These are phyloP conservation scores for Acanthosoma haemorrhoidale DNA, from an alignment of 2,888 invertebrate genomes.

Conservation along the genomic window DNA sequence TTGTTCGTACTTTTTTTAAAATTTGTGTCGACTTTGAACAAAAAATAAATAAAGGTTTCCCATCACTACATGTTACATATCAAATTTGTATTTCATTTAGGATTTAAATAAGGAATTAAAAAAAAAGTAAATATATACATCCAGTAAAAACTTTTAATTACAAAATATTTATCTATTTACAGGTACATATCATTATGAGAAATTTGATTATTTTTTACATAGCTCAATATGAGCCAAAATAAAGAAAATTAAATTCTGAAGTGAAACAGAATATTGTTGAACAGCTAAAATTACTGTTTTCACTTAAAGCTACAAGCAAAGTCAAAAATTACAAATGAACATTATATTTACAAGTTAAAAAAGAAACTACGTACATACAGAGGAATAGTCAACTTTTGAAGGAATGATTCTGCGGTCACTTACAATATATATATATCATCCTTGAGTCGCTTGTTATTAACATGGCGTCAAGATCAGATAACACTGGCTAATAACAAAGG, in stretches of 20 bases:
- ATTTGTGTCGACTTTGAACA: no score
- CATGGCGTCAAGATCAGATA: no score
- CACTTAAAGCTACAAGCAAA: slow-evolving; percentile 28
- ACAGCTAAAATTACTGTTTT: slow-evolving; percentile 5
- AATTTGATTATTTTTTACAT: slow-evolving; percentile 27
- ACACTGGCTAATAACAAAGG: no score
- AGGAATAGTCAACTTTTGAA: background rate
- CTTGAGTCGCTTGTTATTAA: no score
- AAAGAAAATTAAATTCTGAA: slow-evolving; percentile 22
- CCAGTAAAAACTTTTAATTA: slow-evolving; percentile 33
- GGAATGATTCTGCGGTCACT: slow-evolving; percentile 18
- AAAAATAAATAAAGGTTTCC: no score
- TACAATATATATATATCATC: background rate
- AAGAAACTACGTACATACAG: background rate
- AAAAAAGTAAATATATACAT: background rate
- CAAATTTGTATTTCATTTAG: no score
- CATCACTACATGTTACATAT: no score
- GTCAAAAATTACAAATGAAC: slow-evolving; percentile 1
- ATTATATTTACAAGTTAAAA: slow-evolving; percentile 9
- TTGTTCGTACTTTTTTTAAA: no score
- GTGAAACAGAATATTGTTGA: slow-evolving; percentile 26
- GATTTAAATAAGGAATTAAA: no score
- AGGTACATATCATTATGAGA: slow-evolving; percentile 30
- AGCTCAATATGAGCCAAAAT: slow-evolving; percentile 34
- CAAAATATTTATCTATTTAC: slow-evolving; percentile 33